These are phyloP conservation scores for Drosophila atripex DNA, from an alignment of 2,888 invertebrate species.

Conservation along the genomic window DNA sequence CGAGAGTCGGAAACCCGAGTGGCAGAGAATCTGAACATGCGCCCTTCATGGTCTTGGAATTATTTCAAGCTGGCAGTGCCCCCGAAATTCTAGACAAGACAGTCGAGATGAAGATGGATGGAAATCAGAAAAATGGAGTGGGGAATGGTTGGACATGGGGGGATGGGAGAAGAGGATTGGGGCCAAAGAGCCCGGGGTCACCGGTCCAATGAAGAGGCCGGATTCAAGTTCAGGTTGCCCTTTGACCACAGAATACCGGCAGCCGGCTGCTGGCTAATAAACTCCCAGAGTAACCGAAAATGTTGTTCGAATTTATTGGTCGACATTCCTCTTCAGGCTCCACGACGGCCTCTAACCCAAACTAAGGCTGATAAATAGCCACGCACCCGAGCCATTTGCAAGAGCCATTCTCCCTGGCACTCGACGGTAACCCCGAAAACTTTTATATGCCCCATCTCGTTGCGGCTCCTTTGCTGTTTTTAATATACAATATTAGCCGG, in stretches of 20 bases:
- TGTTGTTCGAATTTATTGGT: constrained; percentile 73
- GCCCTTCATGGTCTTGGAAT: constrained; percentile 24
- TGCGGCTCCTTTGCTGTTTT: constrained; percentile 51
- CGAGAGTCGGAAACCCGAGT: constrained; percentile 12
- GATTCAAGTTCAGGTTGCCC: constrained; percentile 52
- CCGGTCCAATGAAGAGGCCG: constrained; percentile 2
- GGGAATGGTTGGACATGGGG: background rate
- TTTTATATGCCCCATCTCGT: constrained; percentile 60
- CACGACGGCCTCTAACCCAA: constrained; percentile 12
- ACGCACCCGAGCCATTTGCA: constrained; percentile 74
- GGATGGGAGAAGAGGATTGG: background rate
- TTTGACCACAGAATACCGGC: constrained; percentile 71
- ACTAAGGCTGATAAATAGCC: constrained; percentile 77
- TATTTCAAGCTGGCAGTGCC: constrained; percentile 64
- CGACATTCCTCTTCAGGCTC: constrained; percentile 58
- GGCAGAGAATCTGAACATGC: constrained; percentile 54
- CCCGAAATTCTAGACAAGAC: constrained; percentile 49
- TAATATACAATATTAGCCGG: constrained; percentile 71
- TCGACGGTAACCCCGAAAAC: constrained; percentile 44
- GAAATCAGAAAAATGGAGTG: constrained; percentile 17
- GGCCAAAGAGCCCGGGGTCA: background rate
- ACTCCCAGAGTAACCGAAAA: constrained; percentile 63
- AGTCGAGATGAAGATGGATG: constrained; percentile 75
- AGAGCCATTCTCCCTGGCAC: constrained; percentile 44
- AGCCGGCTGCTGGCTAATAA: constrained; percentile 67